Percentiles rank a stretch among this genome's conserved stretches.
Conservation (phyloP, 2,888 invertebrate species). For the Nebria salina region DNA sequence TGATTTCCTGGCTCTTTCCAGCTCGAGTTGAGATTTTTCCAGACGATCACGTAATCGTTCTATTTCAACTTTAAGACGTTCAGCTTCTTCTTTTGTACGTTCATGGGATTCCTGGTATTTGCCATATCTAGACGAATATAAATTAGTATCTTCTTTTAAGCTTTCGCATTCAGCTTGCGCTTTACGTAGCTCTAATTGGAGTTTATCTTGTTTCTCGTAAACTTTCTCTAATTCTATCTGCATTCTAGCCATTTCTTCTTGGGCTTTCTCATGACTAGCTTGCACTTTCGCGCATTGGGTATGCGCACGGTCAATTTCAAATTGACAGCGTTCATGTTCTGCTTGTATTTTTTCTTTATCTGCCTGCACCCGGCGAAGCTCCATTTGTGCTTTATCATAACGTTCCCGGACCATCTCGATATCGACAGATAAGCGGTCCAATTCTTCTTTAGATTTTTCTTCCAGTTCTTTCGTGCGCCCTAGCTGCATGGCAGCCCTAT, state of each 20-base stretch:
- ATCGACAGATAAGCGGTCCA: slow-evolving; percentile 80
- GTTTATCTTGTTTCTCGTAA: slow-evolving; percentile 89
- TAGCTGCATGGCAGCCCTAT: slow-evolving; percentile 84
- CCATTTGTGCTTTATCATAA: slow-evolving; percentile 88
- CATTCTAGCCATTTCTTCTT: slow-evolving; percentile 87
- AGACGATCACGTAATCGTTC: slow-evolving; percentile 82
- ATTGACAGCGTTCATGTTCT: slow-evolving; percentile 85
- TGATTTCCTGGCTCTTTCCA: slow-evolving; percentile 78
- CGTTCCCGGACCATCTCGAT: slow-evolving; percentile 88
- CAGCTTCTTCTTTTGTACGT: slow-evolving; percentile 78
- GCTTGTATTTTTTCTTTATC: slow-evolving; percentile 88
- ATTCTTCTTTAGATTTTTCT: slow-evolving; percentile 88
- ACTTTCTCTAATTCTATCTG: slow-evolving; percentile 90
- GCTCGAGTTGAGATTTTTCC: slow-evolving; percentile 82
- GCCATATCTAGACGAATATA: slow-evolving; percentile 76
- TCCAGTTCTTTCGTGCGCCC: slow-evolving; percentile 88
- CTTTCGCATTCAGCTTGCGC: slow-evolving; percentile 83
- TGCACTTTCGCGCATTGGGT: slow-evolving; percentile 87
- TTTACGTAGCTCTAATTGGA: slow-evolving; percentile 82
- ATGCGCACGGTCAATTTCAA: slow-evolving; percentile 87
- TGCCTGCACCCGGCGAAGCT: slow-evolving; percentile 81
- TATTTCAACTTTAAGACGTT: slow-evolving; percentile 80
- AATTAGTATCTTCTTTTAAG: slow-evolving; percentile 80
- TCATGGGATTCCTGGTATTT: slow-evolving; percentile 78
- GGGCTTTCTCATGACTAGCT: slow-evolving; percentile 85